These are phyloP conservation scores for Staurois parvus DNA, from an alignment of 2,797 vertebrate species.

Conservation along the genomic window DNA sequence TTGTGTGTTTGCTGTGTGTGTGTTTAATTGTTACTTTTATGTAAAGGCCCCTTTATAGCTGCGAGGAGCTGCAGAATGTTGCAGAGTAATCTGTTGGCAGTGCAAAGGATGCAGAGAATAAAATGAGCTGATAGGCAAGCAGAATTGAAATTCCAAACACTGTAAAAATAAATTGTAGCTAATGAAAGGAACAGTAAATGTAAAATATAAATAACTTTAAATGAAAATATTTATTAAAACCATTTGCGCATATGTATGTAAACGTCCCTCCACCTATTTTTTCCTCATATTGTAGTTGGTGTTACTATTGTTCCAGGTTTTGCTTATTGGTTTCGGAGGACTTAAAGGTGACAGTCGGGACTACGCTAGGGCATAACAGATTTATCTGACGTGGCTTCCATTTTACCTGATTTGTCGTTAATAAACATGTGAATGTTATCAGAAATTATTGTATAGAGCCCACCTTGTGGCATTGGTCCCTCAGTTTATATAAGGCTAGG, in stretches of 20 bases:
- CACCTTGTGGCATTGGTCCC: too few relatives aligned
- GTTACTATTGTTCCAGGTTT: neutral
- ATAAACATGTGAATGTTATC: too few relatives aligned
- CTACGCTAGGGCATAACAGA: too few relatives aligned
- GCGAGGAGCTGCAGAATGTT: conserved; percentile 37
- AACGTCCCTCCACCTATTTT: neutral
- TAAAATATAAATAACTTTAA: neutral
- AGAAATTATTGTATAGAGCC: too few relatives aligned
- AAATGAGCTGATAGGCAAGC: neutral
- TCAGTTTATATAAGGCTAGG: too few relatives aligned
- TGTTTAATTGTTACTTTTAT: conserved; percentile 51
- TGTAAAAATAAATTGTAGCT: conserved; percentile 9
- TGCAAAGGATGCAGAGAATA: neutral
- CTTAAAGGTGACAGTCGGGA: neutral
- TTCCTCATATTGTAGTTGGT: neutral
- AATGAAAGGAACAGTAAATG: neutral
- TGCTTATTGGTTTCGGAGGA: neutral
- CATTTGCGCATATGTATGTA: neutral
- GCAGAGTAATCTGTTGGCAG: conserved; percentile 34
- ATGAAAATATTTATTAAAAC: neutral
- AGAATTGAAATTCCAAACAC: conserved; percentile 12
- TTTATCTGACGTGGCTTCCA: too few relatives aligned
- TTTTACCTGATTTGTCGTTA: too few relatives aligned
- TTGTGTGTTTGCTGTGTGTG: conserved; percentile 36
- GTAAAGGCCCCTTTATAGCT: conserved; percentile 42